phyloP scores from a whole-genome alignment of 1,140 invertebrate genomes.

The Gyrodactylus salaris region DNA sequence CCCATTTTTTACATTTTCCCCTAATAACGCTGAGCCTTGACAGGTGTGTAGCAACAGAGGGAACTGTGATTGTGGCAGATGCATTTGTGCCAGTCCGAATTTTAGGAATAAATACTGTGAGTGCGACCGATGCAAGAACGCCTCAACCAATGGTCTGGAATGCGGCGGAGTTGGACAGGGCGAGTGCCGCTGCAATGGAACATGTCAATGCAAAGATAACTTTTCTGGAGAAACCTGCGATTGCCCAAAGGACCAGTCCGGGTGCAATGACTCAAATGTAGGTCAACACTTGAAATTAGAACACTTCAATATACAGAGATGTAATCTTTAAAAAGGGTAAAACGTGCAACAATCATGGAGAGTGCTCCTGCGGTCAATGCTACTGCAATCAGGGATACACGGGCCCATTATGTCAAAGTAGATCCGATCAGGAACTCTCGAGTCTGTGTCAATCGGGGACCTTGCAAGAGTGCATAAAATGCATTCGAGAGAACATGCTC shows the following conservation, averaged over 20 bases:
- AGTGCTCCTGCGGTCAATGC: background rate
- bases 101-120: background rate
- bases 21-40: no score
- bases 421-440: background rate
- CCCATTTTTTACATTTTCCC: no score
- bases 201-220: background rate
- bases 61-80: background rate
- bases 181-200: background rate
- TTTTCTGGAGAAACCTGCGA: background rate
- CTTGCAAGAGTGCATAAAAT: background rate
- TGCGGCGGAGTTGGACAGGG: background rate
- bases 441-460: background rate
- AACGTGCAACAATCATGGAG: background rate
- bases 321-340: background rate
- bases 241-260: background rate
- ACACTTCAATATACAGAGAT: background rate
- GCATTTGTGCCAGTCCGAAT: background rate
- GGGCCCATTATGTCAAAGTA: background rate
- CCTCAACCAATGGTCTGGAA: background rate
- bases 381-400: background rate
- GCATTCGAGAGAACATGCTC: background rate
- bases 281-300: background rate
- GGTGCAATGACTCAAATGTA: background rate
- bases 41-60: background rate
- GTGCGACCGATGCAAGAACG: background rate